These are phyloP conservation scores for Molossus alvarezi DNA, from an alignment of 2,797 vertebrate genomes.

Conservation along the genomic window DNA sequence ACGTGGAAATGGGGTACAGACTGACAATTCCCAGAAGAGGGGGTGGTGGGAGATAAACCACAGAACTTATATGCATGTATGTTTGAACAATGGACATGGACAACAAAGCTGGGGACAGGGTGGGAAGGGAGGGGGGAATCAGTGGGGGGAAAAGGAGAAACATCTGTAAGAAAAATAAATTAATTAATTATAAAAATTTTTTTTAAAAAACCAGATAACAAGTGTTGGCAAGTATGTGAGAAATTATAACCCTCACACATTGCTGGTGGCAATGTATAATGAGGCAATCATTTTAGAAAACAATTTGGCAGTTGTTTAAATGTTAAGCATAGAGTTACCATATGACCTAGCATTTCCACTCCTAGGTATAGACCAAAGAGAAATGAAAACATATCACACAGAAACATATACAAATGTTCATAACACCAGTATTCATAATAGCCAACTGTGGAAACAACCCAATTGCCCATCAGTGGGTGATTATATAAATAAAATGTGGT, in stretches of 20 bases:
- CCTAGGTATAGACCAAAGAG: background rate
- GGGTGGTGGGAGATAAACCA: too few species aligned
- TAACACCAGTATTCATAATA: slow-evolving; percentile 12
- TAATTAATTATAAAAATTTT: too few species aligned
- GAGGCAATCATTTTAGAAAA: background rate
- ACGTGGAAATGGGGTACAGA: too few species aligned
- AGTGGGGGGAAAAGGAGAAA: too few species aligned
- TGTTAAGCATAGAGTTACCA: background rate
- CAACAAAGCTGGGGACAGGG: too few species aligned
- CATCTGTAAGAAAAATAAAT: too few species aligned
- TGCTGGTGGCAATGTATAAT: background rate
- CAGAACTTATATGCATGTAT: too few species aligned
- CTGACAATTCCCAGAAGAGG: too few species aligned
- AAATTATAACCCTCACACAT: background rate
- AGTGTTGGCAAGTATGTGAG: background rate
- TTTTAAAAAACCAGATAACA: background rate
- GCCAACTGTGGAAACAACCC: slow-evolving; percentile 6
- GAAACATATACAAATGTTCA: background rate
- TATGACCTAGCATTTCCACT: background rate
- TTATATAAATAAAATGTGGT: background rate
- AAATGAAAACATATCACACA: background rate
- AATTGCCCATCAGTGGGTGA: background rate
- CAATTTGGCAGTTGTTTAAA: background rate
- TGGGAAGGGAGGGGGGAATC: too few species aligned
- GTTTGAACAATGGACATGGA: too few species aligned